These are phyloP conservation scores for Gadopsis bispinosus DNA, from an alignment of 2,797 vertebrate species.

Conservation along the genomic window DNA sequence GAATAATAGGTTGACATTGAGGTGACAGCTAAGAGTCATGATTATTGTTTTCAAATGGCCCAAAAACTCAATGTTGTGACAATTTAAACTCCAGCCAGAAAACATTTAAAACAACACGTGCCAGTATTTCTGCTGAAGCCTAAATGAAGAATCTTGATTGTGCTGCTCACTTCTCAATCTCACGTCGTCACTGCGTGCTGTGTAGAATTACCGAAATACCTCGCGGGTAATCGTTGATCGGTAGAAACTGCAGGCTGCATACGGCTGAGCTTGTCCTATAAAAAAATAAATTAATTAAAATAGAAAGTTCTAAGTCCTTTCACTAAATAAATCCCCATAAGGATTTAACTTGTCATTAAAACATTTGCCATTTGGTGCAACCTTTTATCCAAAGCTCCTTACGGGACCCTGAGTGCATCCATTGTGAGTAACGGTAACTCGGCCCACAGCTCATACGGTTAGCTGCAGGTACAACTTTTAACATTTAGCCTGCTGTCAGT, in stretches of 20 bases:
- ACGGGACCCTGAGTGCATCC: conserved; percentile 11
- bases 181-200: neutral
- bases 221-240: conserved; percentile 9
- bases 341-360: conserved; percentile 43
- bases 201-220: conserved; percentile 22
- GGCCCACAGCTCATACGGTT: neutral
- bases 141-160: neutral
- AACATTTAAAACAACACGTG: conserved; percentile 18
- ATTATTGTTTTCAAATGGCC: conserved; percentile 51
- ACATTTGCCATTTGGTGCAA: conserved; percentile 45
- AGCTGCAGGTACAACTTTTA: neutral
- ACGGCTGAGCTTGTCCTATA: conserved; percentile 35
- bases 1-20: conserved; percentile 15
- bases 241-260: conserved; percentile 28
- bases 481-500: too few relatives aligned
- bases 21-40: conserved; percentile 41
- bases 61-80: conserved; percentile 41
- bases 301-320: conserved; percentile 35
- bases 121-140: neutral
- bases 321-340: conserved; percentile 56
- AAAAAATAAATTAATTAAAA: conserved; percentile 44
- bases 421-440: neutral
- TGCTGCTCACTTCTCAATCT: neutral
- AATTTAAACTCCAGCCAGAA: conserved; percentile 29
- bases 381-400: conserved; percentile 54